Base-by-base conservation (phyloP, 1,140 invertebrate genomes). In the Cydia pomonella region DNA sequence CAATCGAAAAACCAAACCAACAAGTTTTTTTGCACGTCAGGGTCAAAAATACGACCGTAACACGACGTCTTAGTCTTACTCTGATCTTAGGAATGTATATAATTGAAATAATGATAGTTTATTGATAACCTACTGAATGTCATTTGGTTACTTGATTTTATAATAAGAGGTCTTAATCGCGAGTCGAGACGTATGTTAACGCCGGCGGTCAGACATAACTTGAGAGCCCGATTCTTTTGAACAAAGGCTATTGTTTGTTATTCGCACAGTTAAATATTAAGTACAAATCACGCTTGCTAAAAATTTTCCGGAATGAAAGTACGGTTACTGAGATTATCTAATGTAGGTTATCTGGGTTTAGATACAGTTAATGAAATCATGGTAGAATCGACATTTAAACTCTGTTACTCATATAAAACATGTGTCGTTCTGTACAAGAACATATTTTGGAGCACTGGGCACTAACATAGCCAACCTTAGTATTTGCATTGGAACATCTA, bases 171-270 rank as follows among this genome's bases (percentile, higher is more conserved):
- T 69, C 16, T 69, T 69, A 38, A 69, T 69, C 62, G 50, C 71
- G 21, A 64, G 25, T 63, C 62, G 62, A 82, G 79, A 83, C 82
- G 78, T 80, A 77, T 79, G 80, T 73, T 77, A 74, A 69, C 79
- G 78, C 74, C 78, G 73, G 41, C 77, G 77, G 80, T 76, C 79
- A 84, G 75, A 82, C 62, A 79, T 84, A 88, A 85, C 72, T 84
- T 82, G 80, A 82, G 77, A 72, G 75, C 75, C 59, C 79, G 80
- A 82, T 84, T 85, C 81, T 82, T 83, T 78, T 79, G 78, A 88
- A 91, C 89, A 91, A 88, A 90, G 87, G 81, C 89, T 77, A 89
- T 90, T 91, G 87, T 89, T 88, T 80, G 84, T 87, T 80, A 84
- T 84, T 88, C 85, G 81, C 84, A 83, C 77, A 84, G 78, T 81